Base-by-base conservation (phyloP, 1,140 invertebrate species). In the Drosophila pseudoananassae region DNA sequence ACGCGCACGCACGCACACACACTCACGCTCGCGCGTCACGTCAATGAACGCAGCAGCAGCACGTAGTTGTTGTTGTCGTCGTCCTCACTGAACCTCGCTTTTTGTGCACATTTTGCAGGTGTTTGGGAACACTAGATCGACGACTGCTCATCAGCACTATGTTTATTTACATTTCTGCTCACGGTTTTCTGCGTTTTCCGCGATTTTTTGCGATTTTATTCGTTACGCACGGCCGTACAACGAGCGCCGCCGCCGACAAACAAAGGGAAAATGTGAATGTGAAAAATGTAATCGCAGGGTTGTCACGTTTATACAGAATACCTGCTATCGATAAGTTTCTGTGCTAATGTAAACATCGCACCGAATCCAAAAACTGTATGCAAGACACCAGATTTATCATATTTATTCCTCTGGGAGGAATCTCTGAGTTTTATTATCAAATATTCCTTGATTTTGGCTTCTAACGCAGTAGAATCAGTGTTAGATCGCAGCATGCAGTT, bases 231-330 rank as follows among this genome's bases (percentile, higher is more conserved):
- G 83, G 78, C 74, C 80, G 75, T 85, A 69, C 61, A 71, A 85
- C 81, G 81, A 87, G 83, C 65, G 64, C 73, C 63, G 74, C 74
- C 82, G 82, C 78, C 82, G 83, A 83, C 82, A 76, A 85, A 85
- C 82, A 85, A 85, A 85, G 82, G 77, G 77, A 84, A 83, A 85
- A 87, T 85, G 68, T 85, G 81, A 85, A 85, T 83, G 80, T 83
- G 73, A 81, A 81, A 81, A 81, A 81, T 80, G 76, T 75, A 23
- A 49, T 23, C 25, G 25, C 36, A 66, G 63, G 25, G 58, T 64
- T 64, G 63, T 3, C 59, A 52, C 63, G 3, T 15, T 12, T 25
- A 25, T 14, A 36, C 46, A 2, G 5, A 40, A 14, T n/a, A 23
- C 8, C 17, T 20, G 9, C 2, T 46, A 46, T 46, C 43, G 43